Evolutionary conservation across 2,113 vertebrate genomes (phyloP).

Genomic region (Paraplagusia blochii): DNA sequence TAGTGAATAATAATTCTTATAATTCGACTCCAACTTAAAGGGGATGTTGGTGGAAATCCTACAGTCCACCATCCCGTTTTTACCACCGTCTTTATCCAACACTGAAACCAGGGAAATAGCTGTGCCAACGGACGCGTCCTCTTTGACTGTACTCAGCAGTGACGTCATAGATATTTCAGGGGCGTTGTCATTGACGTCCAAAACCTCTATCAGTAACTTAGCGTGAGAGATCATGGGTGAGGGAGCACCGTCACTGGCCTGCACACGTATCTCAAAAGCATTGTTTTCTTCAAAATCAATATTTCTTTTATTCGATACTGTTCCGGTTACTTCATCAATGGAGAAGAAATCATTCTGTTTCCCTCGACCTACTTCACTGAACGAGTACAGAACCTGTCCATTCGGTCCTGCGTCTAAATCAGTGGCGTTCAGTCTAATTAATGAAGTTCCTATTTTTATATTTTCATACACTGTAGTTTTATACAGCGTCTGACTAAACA

Average conservation of each 20-base stretch:
- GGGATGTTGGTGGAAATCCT: slow-evolving; percentile 64
- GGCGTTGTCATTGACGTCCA: slow-evolving; percentile 74
- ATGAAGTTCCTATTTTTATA: slow-evolving; percentile 58
- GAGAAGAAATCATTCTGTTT: slow-evolving; percentile 75
- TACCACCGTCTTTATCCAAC: slow-evolving; percentile 74
- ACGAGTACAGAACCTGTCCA: slow-evolving; percentile 77
- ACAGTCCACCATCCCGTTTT: slow-evolving; percentile 73
- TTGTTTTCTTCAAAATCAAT: slow-evolving; percentile 75
- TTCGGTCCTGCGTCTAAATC: slow-evolving; percentile 84
- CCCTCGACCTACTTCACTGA: slow-evolving; percentile 65
- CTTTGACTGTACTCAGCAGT: slow-evolving; percentile 76
- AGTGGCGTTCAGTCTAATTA: slow-evolving; percentile 80
- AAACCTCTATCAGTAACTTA: slow-evolving; percentile 77
- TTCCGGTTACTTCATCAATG: slow-evolving; percentile 47
- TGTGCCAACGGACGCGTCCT: slow-evolving; percentile 76
- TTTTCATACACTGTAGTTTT: slow-evolving; percentile 80
- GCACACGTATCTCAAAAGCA: slow-evolving; percentile 80
- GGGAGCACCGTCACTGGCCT: slow-evolving; percentile 79
- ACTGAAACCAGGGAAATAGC: slow-evolving; percentile 82
- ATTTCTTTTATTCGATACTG: slow-evolving; percentile 46
- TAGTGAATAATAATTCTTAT: slow-evolving; percentile 79
- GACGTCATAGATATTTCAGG: slow-evolving; percentile 71
- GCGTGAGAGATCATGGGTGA: slow-evolving; percentile 72
- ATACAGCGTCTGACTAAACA: slow-evolving; percentile 75
- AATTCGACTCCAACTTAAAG: slow-evolving; percentile 70